Conservation (phyloP, 2,113 vertebrate genomes). For the Microtus montanus region DNA sequence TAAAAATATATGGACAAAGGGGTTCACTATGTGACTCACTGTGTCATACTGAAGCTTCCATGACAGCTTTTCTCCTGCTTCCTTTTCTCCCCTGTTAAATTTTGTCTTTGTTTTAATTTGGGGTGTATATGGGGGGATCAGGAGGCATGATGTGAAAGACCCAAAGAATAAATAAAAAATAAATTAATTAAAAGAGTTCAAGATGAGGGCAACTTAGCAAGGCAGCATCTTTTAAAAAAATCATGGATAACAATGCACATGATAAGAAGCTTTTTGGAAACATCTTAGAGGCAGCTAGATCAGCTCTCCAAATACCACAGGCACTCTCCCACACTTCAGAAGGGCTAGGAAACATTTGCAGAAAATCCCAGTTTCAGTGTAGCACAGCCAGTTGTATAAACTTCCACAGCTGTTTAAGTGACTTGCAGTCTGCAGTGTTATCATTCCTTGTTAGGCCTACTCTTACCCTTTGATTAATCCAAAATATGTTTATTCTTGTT, state of each 20-base stretch:
- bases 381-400: not conserved
- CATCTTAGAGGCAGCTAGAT: not conserved
- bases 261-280: not conserved
- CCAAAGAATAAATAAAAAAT: not conserved
- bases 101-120: not conserved
- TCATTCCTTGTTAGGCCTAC: conserved; percentile 3
- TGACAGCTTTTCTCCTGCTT: not conserved
- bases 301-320: not conserved
- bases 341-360: not conserved
- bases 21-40: not conserved
- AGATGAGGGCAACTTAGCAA: not conserved
- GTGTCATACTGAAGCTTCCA: not conserved
- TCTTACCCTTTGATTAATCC: not conserved
- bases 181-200: not conserved
- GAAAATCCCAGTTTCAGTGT: not conserved
- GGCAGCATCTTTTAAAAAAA: not conserved
- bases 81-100: not conserved
- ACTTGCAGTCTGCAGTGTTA: conserved; percentile 1
- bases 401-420: not conserved
- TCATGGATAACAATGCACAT: not conserved
- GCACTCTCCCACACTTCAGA: not conserved
- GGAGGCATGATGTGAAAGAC: not conserved
- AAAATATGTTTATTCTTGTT: not conserved
- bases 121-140: not conserved
- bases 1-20: not conserved